Base-by-base conservation (phyloP, 92 coral and sea anemone species). In the Heteractis magnifica region DNA sequence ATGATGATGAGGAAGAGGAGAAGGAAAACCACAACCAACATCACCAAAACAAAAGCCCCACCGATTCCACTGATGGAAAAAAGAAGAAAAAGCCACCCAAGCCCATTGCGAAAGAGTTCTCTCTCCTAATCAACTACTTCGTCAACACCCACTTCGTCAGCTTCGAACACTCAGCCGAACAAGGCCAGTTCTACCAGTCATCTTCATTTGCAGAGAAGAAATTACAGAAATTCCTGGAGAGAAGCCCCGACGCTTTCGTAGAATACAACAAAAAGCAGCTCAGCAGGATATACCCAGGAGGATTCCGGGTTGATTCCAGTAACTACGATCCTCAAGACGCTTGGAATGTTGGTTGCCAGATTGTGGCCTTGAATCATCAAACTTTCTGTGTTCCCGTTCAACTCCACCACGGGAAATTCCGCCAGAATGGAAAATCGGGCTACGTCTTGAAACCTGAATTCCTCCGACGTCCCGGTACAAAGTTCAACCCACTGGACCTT, bases 331-430 rank as follows among this genome's bases (percentile, higher is more conserved):
- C 97, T 16, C 76, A 78, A 34, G 79, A 78, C 21, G 87, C 90
- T 5, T 93, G 97, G 97, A 90, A 84, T 51, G 89, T 88, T 50
- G 97, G 97, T 23, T 93, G 97, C 62, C 97, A 93, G 80, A 83
- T 93, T 26, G 97, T 93, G 7, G 97, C 97, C 70, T 84, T 93
- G 77, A 93, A 93, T 71, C 88, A 88, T 77, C 97, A 93, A 79
- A 88, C 86, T 16, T 72, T 81, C 52, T 73, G 86, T 10, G 86
- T 68, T n/a, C 82, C 85, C 48, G 82, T 86, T 76, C 89, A 93
- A 53, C 80, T 93, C 10, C 87, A 93, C 60, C 92, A 86, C 62
- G 97, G 97, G 44, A 90, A 81, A 72, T 93, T 93, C 88, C 83
- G 94, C 60, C 94, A 93, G 55, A 93, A 93, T 75, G 92, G 97